phyloP scores from a whole-genome alignment of 2,888 invertebrate genomes.

The Drosophila pullipes region DNA sequence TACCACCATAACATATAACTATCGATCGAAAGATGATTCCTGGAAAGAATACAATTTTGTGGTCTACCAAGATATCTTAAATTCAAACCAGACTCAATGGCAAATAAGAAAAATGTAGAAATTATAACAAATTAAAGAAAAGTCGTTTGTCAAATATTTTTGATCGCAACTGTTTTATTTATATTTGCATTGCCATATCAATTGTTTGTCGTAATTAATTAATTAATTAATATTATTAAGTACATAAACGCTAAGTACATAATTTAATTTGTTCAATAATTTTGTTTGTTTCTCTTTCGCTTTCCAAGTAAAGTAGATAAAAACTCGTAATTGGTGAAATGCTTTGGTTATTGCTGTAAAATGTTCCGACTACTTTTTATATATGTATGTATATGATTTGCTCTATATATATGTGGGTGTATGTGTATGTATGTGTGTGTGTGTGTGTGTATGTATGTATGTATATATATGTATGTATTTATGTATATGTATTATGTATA shows the following conservation, averaged over 20 bases:
- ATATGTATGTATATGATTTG: slow-evolving; percentile 35
- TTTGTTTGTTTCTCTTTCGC: slow-evolving; percentile 47
- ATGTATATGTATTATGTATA: slow-evolving; percentile 29
- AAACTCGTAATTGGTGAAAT: slow-evolving; percentile 75
- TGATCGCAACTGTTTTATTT: slow-evolving; percentile 46
- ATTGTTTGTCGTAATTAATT: slow-evolving; percentile 38
- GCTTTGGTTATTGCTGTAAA: slow-evolving; percentile 86
- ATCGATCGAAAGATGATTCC: background rate
- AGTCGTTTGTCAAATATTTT: slow-evolving; percentile 18
- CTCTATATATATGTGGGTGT: slow-evolving; percentile 13
- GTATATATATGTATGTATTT: slow-evolving; percentile 23
- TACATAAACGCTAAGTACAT: slow-evolving; percentile 73
- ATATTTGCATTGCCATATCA: slow-evolving; percentile 48
- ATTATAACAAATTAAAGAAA: too few relatives aligned
- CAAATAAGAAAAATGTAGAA: background rate
- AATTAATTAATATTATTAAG: slow-evolving; percentile 59
- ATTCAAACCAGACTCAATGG: background rate
- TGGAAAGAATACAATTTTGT: background rate
- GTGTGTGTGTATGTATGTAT: slow-evolving; percentile 19
- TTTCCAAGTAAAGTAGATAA: slow-evolving; percentile 45
- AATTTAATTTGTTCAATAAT: slow-evolving; percentile 73
- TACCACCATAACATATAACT: background rate
- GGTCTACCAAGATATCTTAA: background rate
- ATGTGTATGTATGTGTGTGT: slow-evolving; percentile 11
- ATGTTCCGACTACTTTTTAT: slow-evolving; percentile 68